Evolutionary conservation across 1,140 invertebrate genomes (phyloP), one percentile per base, ranked within the genome.

Genomic region (Lasioglossum albipes): DNA sequence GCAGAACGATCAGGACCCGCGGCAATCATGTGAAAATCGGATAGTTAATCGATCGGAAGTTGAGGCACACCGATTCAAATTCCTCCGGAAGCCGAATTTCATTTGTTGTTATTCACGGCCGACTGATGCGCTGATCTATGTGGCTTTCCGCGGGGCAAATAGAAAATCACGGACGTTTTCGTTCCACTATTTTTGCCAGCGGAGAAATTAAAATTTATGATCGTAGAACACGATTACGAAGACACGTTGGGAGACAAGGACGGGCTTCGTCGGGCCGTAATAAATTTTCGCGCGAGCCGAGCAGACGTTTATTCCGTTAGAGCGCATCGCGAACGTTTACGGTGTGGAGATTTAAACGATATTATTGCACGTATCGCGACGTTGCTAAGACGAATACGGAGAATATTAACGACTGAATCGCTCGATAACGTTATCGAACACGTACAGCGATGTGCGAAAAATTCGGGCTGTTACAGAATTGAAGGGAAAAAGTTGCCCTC

Each of bases 191-290:
- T 42, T 45, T 61, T 41, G 16, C 36, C 10, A n/a, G n/a, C 36
- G 2, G 27, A 42, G 49, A 67, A 76, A 76, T 76, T 59, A 68
- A 68, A 76, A 76, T 76, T 68, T 57, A 76, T 22, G 52, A 59
- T 57, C 18, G 36, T 20, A n/a, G 52, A 27, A 68, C 65, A 36
- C 64, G 36, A 74, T 74, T 74, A 65, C 9, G 18, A 27, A 5
- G 18, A 64, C 10, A 20, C 42, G 45, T 1, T 12, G 12, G n/a
- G 49, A 20, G 74, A 59, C 36, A 22, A 67, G 52, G 54, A 59
- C 22, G 36, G 64, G 64, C 9, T n/a, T 36, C 36, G 10, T n/a
- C 49, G 6, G 7, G 3, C 13, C n/a, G 27, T 66, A 20, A 76
- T 68, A 68, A 76, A 76, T 76, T 45, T 16, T 2, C 49, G 10